These are phyloP conservation scores for Cariama cristata DNA, from an alignment of 2,113 vertebrate genomes.

Conservation along the genomic window DNA sequence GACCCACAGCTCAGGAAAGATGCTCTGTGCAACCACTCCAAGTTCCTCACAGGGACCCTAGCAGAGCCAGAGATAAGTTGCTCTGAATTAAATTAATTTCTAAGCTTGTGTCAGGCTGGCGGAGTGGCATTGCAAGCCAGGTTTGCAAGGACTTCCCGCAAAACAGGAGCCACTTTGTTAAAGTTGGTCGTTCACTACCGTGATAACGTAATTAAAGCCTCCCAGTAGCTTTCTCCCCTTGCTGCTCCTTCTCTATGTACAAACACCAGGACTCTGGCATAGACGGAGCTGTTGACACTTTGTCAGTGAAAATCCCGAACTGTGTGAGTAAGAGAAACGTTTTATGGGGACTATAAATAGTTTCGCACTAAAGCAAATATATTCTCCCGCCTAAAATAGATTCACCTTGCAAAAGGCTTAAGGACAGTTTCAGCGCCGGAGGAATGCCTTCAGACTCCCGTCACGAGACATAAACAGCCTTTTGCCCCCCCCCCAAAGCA, in stretches of 20 bases:
- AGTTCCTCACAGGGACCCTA: not conserved
- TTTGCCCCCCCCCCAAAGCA: not conserved
- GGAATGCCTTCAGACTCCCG: not conserved
- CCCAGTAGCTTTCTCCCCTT: not conserved
- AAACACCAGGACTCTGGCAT: not conserved
- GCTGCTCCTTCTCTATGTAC: not conserved
- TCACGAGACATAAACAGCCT: not conserved
- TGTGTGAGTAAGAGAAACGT: not conserved
- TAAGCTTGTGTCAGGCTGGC: not conserved
- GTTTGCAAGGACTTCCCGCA: not conserved
- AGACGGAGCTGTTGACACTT: conserved; percentile 32
- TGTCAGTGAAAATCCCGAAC: conserved; percentile 7
- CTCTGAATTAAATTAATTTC: not conserved
- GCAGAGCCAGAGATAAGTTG: not conserved
- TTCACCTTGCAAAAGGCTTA: conserved; percentile 43
- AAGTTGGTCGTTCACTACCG: not conserved
- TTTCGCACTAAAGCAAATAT: conserved; percentile 13
- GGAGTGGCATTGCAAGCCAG: rapidly evolving
- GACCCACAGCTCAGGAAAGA: not conserved
- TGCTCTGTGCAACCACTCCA: not conserved
- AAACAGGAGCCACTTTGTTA: not conserved
- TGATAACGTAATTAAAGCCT: conserved; percentile 1
- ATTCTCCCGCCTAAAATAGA: conserved; percentile 21
- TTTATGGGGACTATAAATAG: conserved; percentile 48
- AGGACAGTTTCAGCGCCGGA: not conserved